phyloP scores from a whole-genome alignment of 2,113 vertebrate species.

The Hemiscyllium ocellatum region DNA sequence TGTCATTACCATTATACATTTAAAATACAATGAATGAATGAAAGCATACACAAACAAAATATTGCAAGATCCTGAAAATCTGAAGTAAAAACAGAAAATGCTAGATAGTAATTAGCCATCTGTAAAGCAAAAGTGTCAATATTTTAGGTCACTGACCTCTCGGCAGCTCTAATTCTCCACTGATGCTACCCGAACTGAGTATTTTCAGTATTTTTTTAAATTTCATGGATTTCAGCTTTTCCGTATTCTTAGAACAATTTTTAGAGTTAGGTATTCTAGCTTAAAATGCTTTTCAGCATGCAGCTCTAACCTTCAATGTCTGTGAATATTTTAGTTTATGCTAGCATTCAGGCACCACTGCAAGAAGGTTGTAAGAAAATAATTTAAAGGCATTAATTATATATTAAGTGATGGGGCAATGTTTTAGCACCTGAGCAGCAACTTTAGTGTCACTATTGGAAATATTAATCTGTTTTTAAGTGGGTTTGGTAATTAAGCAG shows the following conservation, averaged over 20 bases:
- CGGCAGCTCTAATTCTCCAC: neutral
- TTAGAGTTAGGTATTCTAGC: neutral
- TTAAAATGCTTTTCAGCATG: neutral
- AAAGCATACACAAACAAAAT: neutral
- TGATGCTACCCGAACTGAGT: neutral
- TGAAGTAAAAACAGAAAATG: neutral
- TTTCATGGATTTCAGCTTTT: neutral
- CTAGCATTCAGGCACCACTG: slow-evolving; percentile 2
- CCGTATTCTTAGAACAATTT: neutral
- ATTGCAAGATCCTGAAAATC: neutral
- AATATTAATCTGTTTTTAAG: neutral
- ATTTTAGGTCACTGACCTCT: neutral
- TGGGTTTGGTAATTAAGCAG: neutral
- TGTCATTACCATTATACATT: neutral
- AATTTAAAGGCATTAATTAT: slow-evolving; percentile 17
- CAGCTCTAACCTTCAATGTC: neutral
- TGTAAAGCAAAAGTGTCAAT: neutral
- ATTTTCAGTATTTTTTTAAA: neutral
- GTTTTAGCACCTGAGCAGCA: neutral
- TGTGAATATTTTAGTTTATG: neutral
- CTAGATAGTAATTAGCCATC: neutral
- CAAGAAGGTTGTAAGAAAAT: neutral
- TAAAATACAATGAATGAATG: neutral
- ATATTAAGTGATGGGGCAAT: neutral
- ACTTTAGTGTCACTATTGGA: neutral